Evolutionary conservation across 2,888 invertebrate species (phyloP).

Genomic region (Hemithea aestivaria): DNA sequence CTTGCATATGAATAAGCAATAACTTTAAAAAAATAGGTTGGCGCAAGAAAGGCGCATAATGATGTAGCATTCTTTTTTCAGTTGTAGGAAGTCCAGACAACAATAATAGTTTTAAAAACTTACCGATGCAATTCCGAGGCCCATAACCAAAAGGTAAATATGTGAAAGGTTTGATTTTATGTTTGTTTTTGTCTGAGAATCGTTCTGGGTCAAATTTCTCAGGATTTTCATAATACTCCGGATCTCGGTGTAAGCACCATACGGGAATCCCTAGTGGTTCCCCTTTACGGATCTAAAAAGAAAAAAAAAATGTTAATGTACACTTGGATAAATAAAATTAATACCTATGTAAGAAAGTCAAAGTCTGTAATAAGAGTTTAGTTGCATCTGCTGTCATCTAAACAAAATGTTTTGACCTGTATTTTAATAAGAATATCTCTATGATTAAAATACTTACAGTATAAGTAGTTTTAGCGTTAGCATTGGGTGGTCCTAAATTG

Average conservation of each 20-base stretch:
- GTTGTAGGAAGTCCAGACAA: too few relatives aligned
- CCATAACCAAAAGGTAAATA: slow-evolving; percentile 53
- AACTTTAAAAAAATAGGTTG: too few relatives aligned
- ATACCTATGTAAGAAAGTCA: slow-evolving; percentile 31
- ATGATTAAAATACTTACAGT: too few relatives aligned
- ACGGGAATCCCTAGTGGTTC: slow-evolving; percentile 50
- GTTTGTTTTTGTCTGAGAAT: slow-evolving; percentile 44
- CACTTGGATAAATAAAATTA: slow-evolving; percentile 41
- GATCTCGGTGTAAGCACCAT: slow-evolving; percentile 42
- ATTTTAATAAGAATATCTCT: too few relatives aligned
- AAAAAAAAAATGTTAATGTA: not conserved
- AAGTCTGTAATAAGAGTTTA: too few relatives aligned
- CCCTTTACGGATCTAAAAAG: slow-evolving; percentile 46
- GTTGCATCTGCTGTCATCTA: too few relatives aligned
- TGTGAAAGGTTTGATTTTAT: slow-evolving; percentile 38
- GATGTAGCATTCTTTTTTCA: too few relatives aligned
- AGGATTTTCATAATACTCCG: slow-evolving; percentile 40
- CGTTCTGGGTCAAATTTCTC: slow-evolving; percentile 48
- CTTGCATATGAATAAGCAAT: too few relatives aligned
- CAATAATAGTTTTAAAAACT: slow-evolving; percentile 9
- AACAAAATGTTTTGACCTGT: too few relatives aligned
- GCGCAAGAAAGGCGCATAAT: too few relatives aligned
- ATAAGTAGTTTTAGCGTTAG: slow-evolving; percentile 23
- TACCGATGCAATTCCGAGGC: slow-evolving; percentile 55
- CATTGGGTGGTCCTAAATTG: slow-evolving; percentile 54